Evolutionary conservation across 2,113 vertebrate genomes (phyloP).

Genomic region (Sylvicapra grimmia): DNA sequence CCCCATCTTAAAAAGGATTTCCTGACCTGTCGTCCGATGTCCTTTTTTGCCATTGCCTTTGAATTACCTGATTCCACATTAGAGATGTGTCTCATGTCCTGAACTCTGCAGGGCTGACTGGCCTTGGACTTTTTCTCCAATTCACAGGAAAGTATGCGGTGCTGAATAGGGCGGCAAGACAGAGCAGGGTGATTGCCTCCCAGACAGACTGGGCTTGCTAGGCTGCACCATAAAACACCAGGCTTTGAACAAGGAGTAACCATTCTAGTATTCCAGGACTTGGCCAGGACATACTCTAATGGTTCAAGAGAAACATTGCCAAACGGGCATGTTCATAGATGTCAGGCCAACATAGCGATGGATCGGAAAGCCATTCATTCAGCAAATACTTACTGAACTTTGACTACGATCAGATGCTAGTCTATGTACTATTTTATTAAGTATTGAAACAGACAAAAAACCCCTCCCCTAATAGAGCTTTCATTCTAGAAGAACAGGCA

Average conservation of each 20-base stretch:
- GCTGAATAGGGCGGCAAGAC: background rate
- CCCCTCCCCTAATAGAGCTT: background rate
- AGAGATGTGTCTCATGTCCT: background rate
- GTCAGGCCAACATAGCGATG: background rate
- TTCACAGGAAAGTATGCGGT: background rate
- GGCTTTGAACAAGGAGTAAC: background rate
- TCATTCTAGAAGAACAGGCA: background rate
- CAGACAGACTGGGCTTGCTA: background rate
- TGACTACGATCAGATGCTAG: background rate
- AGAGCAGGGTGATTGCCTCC: background rate
- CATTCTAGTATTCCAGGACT: background rate
- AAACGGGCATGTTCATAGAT: background rate
- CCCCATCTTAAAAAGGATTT: background rate
- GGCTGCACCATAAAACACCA: background rate
- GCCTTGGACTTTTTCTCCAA: background rate
- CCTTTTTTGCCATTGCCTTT: background rate
- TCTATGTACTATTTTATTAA: background rate
- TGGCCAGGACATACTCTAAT: background rate
- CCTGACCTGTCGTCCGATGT: background rate
- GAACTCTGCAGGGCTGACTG: background rate
- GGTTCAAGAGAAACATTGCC: background rate
- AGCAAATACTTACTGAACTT: background rate
- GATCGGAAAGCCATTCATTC: background rate
- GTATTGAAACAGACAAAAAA: background rate
- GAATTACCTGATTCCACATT: background rate